A percentile compares a stretch with the other conserved stretches of the same genome.
Evolutionary conservation across 2,797 vertebrate species (phyloP).

Genomic region (Microchirus variegatus): DNA sequence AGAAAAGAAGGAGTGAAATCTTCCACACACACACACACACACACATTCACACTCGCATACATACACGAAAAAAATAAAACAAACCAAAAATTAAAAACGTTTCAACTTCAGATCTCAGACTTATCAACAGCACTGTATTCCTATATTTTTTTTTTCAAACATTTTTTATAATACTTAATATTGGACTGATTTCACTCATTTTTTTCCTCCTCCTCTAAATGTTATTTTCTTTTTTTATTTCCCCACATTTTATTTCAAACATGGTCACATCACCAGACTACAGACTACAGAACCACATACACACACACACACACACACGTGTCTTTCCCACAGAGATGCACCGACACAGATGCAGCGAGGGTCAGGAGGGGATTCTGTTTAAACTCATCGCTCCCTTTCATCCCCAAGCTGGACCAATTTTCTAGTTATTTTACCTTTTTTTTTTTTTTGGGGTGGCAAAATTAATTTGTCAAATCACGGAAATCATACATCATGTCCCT

Average conservation of each 20-base stretch:
- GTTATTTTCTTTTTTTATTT: conserved; percentile 78
- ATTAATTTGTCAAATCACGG: conserved; percentile 75
- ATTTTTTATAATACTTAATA: conserved; percentile 85
- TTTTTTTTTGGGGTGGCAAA: conserved; percentile 72
- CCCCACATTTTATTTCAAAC: conserved; percentile 83
- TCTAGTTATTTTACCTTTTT: conserved; percentile 51
- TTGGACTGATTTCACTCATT: conserved; percentile 76
- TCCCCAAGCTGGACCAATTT: conserved; percentile 65
- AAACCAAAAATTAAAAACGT: conserved; percentile 64
- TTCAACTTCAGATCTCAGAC: conserved; percentile 82
- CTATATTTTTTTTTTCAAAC: conserved; percentile 81
- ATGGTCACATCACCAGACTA: conserved; percentile 96
- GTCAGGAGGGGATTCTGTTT: conserved; percentile 53
- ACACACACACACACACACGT: conserved; percentile 93
- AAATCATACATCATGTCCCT: conserved; percentile 62
- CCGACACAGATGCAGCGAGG: conserved; percentile 79
- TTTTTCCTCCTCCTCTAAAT: conserved; percentile 61
- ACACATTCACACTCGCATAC: conserved; percentile 67
- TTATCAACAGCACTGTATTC: conserved; percentile 82
- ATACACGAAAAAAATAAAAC: conserved; percentile 59
- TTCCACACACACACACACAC: conserved; percentile 66
- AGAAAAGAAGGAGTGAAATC: conserved; percentile 80
- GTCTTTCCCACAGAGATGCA: conserved; percentile 87
- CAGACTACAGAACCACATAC: conserved; percentile 97
- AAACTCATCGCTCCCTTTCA: conserved; percentile 56